Conservation (phyloP, 2,888 invertebrate species). For the Panopea generosa region DNA sequence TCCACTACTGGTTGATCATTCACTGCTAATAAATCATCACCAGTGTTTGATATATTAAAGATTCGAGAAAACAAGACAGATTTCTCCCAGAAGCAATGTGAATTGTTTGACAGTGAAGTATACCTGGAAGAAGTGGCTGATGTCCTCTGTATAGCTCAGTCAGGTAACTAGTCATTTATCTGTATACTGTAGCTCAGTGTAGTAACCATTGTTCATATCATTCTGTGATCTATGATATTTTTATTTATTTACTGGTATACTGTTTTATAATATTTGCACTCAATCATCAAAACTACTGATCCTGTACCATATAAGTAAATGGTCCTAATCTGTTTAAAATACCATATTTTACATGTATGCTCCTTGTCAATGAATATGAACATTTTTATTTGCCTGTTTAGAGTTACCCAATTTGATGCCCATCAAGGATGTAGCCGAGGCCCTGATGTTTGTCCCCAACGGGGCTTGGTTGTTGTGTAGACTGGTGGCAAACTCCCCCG, state of each 20-base stretch:
- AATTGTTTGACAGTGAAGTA: constrained; percentile 97
- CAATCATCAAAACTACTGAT: too few relatives aligned
- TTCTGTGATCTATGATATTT: neutral
- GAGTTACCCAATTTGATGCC: constrained; percentile 95
- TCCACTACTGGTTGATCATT: too few relatives aligned
- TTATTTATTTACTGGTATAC: too few relatives aligned
- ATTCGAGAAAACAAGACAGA: constrained; percentile 86
- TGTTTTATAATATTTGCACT: neutral
- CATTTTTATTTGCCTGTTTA: too few relatives aligned
- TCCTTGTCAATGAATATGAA: too few relatives aligned
- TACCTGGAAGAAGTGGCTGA: constrained; percentile 98
- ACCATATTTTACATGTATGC: too few relatives aligned
- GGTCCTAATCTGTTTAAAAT: too few relatives aligned
- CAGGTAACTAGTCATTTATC: constrained; percentile 86
- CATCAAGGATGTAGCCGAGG: constrained; percentile 92
- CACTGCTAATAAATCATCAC: too few relatives aligned
- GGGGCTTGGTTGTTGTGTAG: constrained; percentile 96
- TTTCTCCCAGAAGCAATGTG: constrained; percentile 91
- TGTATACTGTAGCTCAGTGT: neutral
- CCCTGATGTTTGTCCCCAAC: constrained; percentile 94
- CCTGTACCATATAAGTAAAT: too few relatives aligned
- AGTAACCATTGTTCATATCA: neutral
- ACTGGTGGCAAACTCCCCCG: constrained; percentile 97
- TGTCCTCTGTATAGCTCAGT: constrained; percentile 96
- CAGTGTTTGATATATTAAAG: too few relatives aligned